phyloP scores from a whole-genome alignment of 2,888 invertebrate genomes.

The Ormyrus thymus region DNA sequence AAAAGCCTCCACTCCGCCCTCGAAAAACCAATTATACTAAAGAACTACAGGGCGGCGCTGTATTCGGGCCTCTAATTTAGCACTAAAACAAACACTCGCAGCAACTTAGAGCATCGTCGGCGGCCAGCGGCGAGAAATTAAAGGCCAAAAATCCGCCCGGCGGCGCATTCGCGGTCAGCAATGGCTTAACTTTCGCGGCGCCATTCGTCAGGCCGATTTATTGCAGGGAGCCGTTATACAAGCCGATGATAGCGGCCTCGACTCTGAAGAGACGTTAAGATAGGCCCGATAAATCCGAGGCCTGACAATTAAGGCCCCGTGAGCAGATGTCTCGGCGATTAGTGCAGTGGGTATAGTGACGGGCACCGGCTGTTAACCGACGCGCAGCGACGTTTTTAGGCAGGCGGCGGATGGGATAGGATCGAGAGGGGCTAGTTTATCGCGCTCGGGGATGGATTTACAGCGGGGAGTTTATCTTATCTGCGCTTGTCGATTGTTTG shows the following conservation, averaged over 20 bases:
- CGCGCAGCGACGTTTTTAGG: not conserved
- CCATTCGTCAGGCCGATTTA: conserved; percentile 43
- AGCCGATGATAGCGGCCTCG: not conserved
- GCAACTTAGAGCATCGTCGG: no score
- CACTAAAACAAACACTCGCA: no score
- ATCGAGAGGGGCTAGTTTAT: no score
- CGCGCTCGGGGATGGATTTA: no score
- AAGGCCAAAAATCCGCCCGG: no score
- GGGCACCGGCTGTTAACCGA: not conserved
- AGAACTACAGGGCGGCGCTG: no score
- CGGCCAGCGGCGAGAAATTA: no score
- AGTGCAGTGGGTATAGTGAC: conserved; percentile 5
- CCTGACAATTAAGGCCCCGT: conserved; percentile 10
- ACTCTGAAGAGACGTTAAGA: conserved; percentile 26
- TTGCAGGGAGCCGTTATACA: conserved; percentile 6
- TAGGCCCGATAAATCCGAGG: conserved; percentile 34
- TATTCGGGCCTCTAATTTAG: no score
- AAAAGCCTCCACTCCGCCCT: no score
- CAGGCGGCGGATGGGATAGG: not conserved
- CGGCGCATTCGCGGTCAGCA: not conserved
- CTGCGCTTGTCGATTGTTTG: no score
- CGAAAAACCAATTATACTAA: no score
- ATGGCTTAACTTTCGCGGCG: conserved; percentile 37
- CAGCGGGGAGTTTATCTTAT: no score
- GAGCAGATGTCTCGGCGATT: conserved; percentile 17